These are phyloP conservation scores for Drosophila orena DNA, from an alignment of 1,140 invertebrate species.

Conservation along the genomic window DNA sequence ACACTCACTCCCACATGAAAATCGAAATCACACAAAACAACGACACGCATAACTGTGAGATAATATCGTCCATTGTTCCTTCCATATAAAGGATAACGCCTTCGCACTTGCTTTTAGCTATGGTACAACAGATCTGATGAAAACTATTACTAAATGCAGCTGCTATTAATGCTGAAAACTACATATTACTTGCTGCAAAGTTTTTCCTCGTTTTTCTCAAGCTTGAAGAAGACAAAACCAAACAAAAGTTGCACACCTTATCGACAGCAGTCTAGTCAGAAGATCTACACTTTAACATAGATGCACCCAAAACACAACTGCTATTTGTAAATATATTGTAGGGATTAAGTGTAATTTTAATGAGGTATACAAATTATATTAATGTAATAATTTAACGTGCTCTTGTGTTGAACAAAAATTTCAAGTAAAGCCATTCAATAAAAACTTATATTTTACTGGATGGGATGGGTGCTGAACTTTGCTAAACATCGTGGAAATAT, in stretches of 20 bases:
- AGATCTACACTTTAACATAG: slow-evolving; percentile 15
- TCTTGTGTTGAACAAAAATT: slow-evolving; percentile 60
- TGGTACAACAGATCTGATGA: slow-evolving; percentile 29
- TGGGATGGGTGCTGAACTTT: slow-evolving; percentile 6
- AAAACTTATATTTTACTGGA: slow-evolving; percentile 5
- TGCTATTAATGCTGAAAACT: slow-evolving; percentile 35
- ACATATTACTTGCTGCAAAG: slow-evolving; percentile 35
- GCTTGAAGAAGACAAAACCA: slow-evolving; percentile 28
- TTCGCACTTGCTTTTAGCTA: slow-evolving; percentile 69
- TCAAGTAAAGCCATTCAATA: slow-evolving; percentile 50
- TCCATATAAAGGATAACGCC: slow-evolving; percentile 61
- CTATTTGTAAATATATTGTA: slow-evolving; percentile 78
- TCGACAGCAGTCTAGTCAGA: slow-evolving; percentile 18
- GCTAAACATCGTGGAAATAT: background rate
- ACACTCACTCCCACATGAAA: slow-evolving; percentile 24
- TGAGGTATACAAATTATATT: slow-evolving; percentile 41
- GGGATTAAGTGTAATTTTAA: slow-evolving; percentile 61
- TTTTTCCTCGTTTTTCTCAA: slow-evolving; percentile 34
- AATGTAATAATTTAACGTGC: slow-evolving; percentile 50
- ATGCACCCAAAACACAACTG: slow-evolving; percentile 26
- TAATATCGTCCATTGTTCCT: slow-evolving; percentile 80
- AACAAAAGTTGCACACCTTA: slow-evolving; percentile 18
- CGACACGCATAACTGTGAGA: slow-evolving; percentile 61
- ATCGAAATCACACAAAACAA: slow-evolving; percentile 42
- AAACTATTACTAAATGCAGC: slow-evolving; percentile 29